A percentile compares a stretch with the other conserved stretches of the same genome.
Evolutionary conservation across 2,113 vertebrate genomes (phyloP).

Genomic region (Menura novaehollandiae): DNA sequence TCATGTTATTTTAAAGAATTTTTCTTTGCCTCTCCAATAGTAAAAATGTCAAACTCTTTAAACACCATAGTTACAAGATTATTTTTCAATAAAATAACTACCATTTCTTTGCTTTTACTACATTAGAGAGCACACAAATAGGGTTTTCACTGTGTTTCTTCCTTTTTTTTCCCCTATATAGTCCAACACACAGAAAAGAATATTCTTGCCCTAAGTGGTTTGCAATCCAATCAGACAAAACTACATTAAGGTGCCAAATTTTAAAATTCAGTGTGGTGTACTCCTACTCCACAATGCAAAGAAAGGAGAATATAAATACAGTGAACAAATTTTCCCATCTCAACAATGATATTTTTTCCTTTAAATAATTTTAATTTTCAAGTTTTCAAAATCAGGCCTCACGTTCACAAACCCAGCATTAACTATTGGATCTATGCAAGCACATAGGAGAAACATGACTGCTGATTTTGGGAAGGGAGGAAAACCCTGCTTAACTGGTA

Average conservation of each 20-base stretch:
- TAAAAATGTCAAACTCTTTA: not conserved
- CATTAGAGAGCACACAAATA: not conserved
- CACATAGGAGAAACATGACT: not conserved
- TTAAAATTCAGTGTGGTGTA: not conserved
- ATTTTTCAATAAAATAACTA: not conserved
- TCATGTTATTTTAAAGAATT: not conserved
- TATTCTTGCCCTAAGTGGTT: not conserved
- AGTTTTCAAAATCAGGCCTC: not conserved
- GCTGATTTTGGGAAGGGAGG: not conserved
- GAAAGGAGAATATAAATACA: not conserved
- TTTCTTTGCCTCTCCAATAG: not conserved
- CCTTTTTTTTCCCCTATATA: accelerated
- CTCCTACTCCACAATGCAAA: not conserved
- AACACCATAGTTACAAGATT: not conserved
- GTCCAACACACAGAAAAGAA: not conserved
- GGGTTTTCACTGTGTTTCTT: not conserved
- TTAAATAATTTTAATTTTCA: not conserved
- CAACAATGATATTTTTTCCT: not conserved
- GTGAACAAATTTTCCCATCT: not conserved
- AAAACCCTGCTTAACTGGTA: not conserved
- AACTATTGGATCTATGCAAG: not conserved
- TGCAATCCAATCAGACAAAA: not conserved
- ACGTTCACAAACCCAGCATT: not conserved
- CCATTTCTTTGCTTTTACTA: not conserved
- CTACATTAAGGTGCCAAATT: not conserved